Evolutionary conservation across 2,797 vertebrate genomes (phyloP), one percentile per base, ranked within the genome.

Genomic region (Trichosurus vulpecula): DNA sequence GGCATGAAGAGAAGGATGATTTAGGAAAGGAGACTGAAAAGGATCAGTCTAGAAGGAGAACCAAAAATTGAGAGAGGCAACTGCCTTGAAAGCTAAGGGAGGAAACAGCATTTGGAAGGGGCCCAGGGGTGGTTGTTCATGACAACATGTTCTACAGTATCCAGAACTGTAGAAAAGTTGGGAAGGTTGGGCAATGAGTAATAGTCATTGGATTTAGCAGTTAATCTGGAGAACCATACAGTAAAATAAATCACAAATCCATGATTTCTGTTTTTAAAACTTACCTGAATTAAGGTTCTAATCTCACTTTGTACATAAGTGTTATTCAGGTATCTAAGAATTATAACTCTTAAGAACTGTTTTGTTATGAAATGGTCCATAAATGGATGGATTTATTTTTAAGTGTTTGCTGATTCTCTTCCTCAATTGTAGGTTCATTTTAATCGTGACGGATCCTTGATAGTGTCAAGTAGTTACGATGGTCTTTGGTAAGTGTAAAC

Each of bases 401-500:
- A 47, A 47, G 6, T 47, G 19, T 81, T 81, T 47, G 0, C 11
- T 52, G 29, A 29, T 91, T 51, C 22, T 95, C 57, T 31, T 93
- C 0, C 95, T 29, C 92, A 53, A 11, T 95, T 96, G 4, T 98
- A 99, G 99, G 99, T 99, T 97, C 99, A 99, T 97, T 99, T 99
- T 98, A 99, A 99, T 98, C 99, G 99, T 93, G 99, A 99, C 16
- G 99, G 99, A 92, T 99, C 99, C 61, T 99, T 99, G 98, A 99
- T 99, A 4, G 99, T 99, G 93, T 99, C 99, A 94, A 99, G 99
- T 97, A 99, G 99, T 98, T 99, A 99, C 11, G 99, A 99, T 58
- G 99, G 99, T 30, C 99, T 99, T 54, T 99, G 99, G 99, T 99
- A 91, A 99, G 99, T 98, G 61, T 0, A 55, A 74, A 0, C 47